A percentile compares a stretch with the other conserved stretches of the same genome.
Evolutionary conservation across 2,113 vertebrate species (phyloP).

Genomic region (Myotis brandtii): DNA sequence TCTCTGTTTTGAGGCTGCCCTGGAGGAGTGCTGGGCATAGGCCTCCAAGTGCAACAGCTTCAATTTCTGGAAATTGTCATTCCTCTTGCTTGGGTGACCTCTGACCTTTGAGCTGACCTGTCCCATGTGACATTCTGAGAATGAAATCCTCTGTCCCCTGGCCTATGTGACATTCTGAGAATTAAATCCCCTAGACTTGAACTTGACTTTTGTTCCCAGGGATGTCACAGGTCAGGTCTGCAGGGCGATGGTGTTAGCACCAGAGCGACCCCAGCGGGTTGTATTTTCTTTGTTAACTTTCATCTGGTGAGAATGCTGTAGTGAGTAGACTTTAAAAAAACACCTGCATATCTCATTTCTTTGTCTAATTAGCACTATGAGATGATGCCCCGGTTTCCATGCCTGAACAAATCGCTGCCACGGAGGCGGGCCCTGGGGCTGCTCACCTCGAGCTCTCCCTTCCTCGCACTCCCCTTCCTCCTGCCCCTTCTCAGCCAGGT

Average conservation of each 20-base stretch:
- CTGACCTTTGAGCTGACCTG: not conserved
- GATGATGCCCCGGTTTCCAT: slow-evolving; percentile 70
- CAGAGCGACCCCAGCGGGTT: not conserved
- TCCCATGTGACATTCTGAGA: not conserved
- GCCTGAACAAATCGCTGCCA: slow-evolving; percentile 59
- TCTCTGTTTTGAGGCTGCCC: not conserved
- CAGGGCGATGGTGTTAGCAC: not conserved
- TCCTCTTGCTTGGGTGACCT: not conserved
- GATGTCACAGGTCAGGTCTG: not conserved
- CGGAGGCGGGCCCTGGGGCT: not conserved
- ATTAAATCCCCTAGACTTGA: not conserved
- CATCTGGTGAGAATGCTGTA: not conserved
- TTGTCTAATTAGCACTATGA: slow-evolving; percentile 67
- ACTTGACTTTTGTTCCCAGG: not conserved
- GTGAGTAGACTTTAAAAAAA: slow-evolving; percentile 29
- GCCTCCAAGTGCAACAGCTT: not conserved
- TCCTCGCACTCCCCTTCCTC: not conserved
- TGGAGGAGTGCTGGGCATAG: not conserved
- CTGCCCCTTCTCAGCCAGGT: not conserved
- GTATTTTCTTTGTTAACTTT: slow-evolving; percentile 59
- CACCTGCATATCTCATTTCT: slow-evolving; percentile 80
- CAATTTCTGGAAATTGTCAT: not conserved
- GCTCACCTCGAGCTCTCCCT: not conserved
- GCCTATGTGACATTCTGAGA: not conserved
- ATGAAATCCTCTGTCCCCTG: not conserved